Conservation (phyloP, 1,140 invertebrate genomes). For the Chironomus tepperi region DNA sequence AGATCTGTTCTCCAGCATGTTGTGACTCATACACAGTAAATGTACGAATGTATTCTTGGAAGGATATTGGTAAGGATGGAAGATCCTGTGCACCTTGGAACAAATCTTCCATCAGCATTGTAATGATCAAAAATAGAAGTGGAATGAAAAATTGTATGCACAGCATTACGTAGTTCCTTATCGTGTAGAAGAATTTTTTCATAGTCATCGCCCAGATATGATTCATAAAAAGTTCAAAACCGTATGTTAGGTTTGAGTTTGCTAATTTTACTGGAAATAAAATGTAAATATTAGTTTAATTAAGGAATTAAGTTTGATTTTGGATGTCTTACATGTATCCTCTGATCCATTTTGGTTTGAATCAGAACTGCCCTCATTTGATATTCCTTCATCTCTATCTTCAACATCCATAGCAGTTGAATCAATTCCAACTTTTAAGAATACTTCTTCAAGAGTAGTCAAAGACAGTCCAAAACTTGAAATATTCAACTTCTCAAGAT, state of each 20-base stretch:
- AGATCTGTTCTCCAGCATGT: neutral
- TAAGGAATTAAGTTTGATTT: too few relatives aligned
- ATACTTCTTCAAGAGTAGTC: constrained; percentile 87
- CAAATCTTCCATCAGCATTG: constrained; percentile 45
- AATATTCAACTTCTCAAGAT: constrained; percentile 38
- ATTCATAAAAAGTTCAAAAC: constrained; percentile 33
- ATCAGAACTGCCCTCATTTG: constrained; percentile 29
- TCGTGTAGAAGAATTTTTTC: constrained; percentile 49
- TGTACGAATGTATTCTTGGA: neutral
- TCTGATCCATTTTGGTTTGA: constrained; percentile 24
- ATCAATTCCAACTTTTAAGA: constrained; percentile 45
- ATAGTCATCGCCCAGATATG: constrained; percentile 55
- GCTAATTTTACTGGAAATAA: neutral
- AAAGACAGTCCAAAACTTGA: constrained; percentile 86
- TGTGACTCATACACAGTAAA: too few relatives aligned
- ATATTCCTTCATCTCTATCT: too few relatives aligned
- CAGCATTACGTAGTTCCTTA: constrained; percentile 46
- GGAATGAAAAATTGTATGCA: constrained; percentile 51
- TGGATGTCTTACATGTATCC: constrained; percentile 11
- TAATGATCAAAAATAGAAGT: constrained; percentile 49
- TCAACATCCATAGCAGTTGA: too few relatives aligned
- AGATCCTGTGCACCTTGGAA: constrained; percentile 41
- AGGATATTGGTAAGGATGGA: constrained; percentile 39
- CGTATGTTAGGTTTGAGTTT: neutral
- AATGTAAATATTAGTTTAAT: neutral